Evolutionary conservation across 2,888 invertebrate species (phyloP).

Genomic region (Drosophila mayaguana): DNA sequence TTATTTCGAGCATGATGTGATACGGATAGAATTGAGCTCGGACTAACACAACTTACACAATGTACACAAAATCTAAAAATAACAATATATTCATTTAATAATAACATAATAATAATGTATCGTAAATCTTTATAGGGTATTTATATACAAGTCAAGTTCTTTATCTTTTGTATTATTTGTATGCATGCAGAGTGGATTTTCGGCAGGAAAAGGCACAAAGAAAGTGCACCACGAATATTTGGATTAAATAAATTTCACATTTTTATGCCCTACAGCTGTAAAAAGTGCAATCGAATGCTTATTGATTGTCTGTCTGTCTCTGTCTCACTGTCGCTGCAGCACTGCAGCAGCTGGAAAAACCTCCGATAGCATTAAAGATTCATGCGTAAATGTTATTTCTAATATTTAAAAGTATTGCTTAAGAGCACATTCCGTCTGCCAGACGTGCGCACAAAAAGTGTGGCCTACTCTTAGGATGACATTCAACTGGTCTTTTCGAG

Average conservation of each 20-base stretch:
- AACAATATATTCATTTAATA: too few relatives aligned
- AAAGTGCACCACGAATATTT: constrained; percentile 44
- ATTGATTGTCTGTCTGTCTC: neutral
- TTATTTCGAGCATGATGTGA: too few relatives aligned
- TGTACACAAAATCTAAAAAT: too few relatives aligned
- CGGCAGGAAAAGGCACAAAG: constrained; percentile 51
- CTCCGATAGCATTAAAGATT: neutral
- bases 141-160: constrained; percentile 22
- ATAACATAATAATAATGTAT: neutral
- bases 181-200: constrained; percentile 59
- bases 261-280: constrained; percentile 40
- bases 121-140: constrained; percentile 13
- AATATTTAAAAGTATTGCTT: neutral
- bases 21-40: too few relatives aligned
- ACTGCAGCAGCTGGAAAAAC: constrained; percentile 1
- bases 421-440: neutral
- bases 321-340: neutral
- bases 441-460: constrained; percentile 11
- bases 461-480: constrained; percentile 46
- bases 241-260: constrained; percentile 60
- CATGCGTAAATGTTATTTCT: neutral
- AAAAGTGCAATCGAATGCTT: constrained; percentile 1
- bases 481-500: constrained; percentile 5
- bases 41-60: too few relatives aligned
- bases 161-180: constrained; percentile 24